phyloP scores from a whole-genome alignment of 2,888 invertebrate species.

The Coleophora deauratella region DNA sequence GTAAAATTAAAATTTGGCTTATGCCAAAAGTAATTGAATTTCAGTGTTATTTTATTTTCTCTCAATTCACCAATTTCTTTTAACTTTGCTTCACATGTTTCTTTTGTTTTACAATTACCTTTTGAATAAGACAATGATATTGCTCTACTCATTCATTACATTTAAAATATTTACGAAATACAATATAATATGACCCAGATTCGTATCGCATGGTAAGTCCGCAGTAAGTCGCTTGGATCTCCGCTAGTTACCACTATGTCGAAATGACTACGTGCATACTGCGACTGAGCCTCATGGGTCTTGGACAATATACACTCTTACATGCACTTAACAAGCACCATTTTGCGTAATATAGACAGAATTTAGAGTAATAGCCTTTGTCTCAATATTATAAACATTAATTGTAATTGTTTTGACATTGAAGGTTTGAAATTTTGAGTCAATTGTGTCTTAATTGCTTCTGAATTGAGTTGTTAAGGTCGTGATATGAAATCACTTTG shows the following conservation, averaged over 20 bases:
- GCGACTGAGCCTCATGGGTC: conserved; percentile 13
- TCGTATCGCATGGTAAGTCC: conserved; percentile 45
- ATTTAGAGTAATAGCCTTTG: not conserved
- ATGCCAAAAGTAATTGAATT: conserved; percentile 34
- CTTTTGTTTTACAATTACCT: too few relatives aligned
- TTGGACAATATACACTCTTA: conserved; percentile 41
- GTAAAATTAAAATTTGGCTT: conserved; percentile 41
- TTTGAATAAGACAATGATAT: conserved; percentile 29
- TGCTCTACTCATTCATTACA: conserved; percentile 36
- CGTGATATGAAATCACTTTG: too few relatives aligned
- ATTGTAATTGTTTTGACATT: not conserved
- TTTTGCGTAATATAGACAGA: conserved; percentile 8
- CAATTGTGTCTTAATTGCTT: too few relatives aligned
- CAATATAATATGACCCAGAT: conserved; percentile 59
- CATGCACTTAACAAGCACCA: conserved; percentile 19
- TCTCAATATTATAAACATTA: not conserved
- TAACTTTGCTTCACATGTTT: too few relatives aligned
- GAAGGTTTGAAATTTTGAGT: not conserved
- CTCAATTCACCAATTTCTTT: conserved; percentile 18
- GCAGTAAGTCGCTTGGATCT: conserved; percentile 40
- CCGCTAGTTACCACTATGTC: conserved; percentile 31
- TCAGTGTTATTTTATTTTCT: conserved; percentile 32
- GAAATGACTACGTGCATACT: conserved; percentile 43
- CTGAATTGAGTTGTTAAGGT: too few relatives aligned
- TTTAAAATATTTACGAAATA: conserved; percentile 55